Base-by-base conservation (phyloP, 2,888 invertebrate species). In the Syrista parreyssii region DNA sequence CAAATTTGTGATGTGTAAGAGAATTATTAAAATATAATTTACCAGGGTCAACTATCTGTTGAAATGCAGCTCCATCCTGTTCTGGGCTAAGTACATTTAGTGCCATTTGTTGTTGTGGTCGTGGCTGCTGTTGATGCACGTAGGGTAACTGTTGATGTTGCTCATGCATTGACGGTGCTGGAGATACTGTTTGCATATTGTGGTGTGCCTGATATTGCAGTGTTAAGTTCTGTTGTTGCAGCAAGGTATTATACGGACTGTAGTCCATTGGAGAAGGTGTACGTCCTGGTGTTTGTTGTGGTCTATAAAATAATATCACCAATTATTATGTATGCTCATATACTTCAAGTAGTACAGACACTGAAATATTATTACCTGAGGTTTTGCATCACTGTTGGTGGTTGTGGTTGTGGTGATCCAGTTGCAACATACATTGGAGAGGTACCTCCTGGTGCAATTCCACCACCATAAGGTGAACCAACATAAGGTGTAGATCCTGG, bases 201-300 rank as follows among this genome's bases (percentile, higher is more conserved):
- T 71, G 71, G 11, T 71, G 35, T 72, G 84, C 68, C 15, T 78
- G 82, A 79, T 85, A 85, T 12, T 82, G 83, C 30, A 80, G 80
- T 11, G 81, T 78, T 72, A 80, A 40, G 68, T 82, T 80, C 75
- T 86, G 86, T 11, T 82, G 78, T 30, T 87, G 87, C 55, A 83
- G 73, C 40, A 85, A 79, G 32, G 82, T 74, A 77, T 83, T 87
- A 78, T 86, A 89, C 4, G 83, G 68, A 32, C 78, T 79, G 75
- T 84, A 85, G 15, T 86, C 87, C 84, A 88, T 85, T 4, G 88
- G 90, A 3, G 89, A 89, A 30, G 86, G 85, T 34, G 87, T 87
- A 12, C 87, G 84, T 30, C 84, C 81, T 32, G 89, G 87, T n/a
- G 87, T 35, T 33, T 36, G 73, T 55, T 72, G 76, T 40, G 30